Percentiles rank a stretch among this genome's conserved stretches.
Evolutionary conservation across 2,113 vertebrate genomes (phyloP).

Genomic region (Ariopsis seemanni): DNA sequence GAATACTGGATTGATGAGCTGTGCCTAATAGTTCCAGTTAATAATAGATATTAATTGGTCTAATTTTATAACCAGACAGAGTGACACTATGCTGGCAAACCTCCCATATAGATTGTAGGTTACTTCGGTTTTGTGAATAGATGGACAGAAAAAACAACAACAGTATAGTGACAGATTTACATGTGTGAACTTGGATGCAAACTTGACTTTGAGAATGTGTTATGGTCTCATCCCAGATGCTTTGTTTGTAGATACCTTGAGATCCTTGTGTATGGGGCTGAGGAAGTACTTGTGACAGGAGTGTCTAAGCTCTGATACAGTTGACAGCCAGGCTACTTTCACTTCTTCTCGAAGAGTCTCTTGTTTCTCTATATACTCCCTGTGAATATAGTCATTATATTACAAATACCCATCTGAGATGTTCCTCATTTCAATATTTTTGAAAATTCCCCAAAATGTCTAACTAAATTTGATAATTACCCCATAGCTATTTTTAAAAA

Average conservation of each 20-base stretch:
- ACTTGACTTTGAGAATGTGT: neutral
- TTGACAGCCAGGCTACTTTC: slow-evolving; percentile 56
- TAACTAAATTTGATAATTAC: neutral
- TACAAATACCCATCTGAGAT: neutral
- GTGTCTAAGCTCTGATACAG: slow-evolving; percentile 69
- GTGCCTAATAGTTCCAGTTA: too few species aligned
- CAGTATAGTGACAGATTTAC: too few species aligned
- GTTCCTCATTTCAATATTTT: neutral
- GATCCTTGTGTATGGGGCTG: slow-evolving; percentile 62
- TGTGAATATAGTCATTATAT: slow-evolving; percentile 48
- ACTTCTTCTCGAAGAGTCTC: slow-evolving; percentile 41
- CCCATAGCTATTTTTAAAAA: too few species aligned
- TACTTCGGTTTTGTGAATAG: too few species aligned
- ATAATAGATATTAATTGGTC: too few species aligned
- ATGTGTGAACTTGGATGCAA: neutral
- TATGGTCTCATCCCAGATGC: neutral
- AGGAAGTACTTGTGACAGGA: slow-evolving; percentile 69
- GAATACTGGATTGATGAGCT: too few species aligned
- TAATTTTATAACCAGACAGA: too few species aligned
- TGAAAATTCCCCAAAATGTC: neutral
- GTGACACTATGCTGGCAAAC: too few species aligned
- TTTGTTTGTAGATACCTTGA: slow-evolving; percentile 76
- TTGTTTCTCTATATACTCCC: slow-evolving; percentile 63
- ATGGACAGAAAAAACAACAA: too few species aligned
- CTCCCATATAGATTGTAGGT: too few species aligned